Evolutionary conservation across 2,113 vertebrate species (phyloP).

Genomic region (Nerophis lumbriciformis): DNA sequence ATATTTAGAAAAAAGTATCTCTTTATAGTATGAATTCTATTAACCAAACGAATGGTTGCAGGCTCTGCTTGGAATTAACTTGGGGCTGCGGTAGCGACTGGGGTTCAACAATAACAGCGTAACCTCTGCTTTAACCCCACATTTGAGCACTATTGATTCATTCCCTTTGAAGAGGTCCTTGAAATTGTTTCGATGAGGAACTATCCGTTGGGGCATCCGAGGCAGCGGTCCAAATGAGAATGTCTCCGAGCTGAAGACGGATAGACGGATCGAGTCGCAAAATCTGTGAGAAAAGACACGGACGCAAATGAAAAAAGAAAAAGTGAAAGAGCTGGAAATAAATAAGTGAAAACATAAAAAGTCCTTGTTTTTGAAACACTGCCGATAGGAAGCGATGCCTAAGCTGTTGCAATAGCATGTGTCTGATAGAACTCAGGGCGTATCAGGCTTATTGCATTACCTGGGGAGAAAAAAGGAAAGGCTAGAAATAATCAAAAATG

Average conservation of each 20-base stretch:
- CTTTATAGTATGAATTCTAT: constrained; percentile 62
- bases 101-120: constrained; percentile 61
- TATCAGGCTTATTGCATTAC: constrained; percentile 71
- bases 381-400: constrained; percentile 53
- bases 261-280: constrained; percentile 42
- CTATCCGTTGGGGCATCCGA: constrained; percentile 54
- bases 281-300: constrained; percentile 36
- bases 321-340: background rate
- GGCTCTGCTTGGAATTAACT: constrained; percentile 42
- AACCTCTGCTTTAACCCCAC: constrained; percentile 69
- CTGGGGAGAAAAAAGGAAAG: constrained; percentile 50
- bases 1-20: constrained; percentile 55
- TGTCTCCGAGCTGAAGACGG: constrained; percentile 62
- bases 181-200: constrained; percentile 69
- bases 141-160: constrained; percentile 72
- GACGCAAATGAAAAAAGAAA: background rate
- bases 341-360: constrained; percentile 23
- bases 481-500: constrained; percentile 74
- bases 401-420: constrained; percentile 69
- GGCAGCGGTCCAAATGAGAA: constrained; percentile 66
- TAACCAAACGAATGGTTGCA: constrained; percentile 57
- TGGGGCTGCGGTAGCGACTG: constrained; percentile 59
- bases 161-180: constrained; percentile 72
- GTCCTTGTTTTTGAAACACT: constrained; percentile 58
- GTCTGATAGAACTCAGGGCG: constrained; percentile 67